Evolutionary conservation across 2,888 invertebrate species (phyloP).

Genomic region (Caenorhabditis imperialis): DNA sequence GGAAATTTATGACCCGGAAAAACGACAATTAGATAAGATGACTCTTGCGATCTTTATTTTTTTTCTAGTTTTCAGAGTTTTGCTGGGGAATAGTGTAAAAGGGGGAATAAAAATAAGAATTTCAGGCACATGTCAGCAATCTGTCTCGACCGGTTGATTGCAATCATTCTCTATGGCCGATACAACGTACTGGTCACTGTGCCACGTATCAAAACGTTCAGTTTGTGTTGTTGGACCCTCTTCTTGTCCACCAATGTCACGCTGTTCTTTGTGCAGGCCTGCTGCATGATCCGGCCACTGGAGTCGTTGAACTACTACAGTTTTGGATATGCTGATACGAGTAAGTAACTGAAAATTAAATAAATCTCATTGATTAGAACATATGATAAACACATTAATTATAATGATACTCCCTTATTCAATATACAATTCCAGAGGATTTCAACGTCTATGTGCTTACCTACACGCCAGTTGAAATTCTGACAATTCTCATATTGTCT

Average conservation of each 20-base stretch:
- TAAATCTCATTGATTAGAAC: too few relatives aligned
- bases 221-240: slow-evolving; percentile 70
- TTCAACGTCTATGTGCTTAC: slow-evolving; percentile 73
- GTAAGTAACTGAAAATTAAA: too few relatives aligned
- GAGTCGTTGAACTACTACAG: slow-evolving; percentile 73
- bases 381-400: too few relatives aligned
- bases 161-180: slow-evolving; percentile 74
- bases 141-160: slow-evolving; percentile 76
- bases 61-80: too few relatives aligned
- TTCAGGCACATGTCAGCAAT: slow-evolving; percentile 77
- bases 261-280: slow-evolving; percentile 70
- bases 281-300: slow-evolving; percentile 76
- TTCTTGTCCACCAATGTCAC: slow-evolving; percentile 70
- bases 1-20: slow-evolving; percentile 26
- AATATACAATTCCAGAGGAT: slow-evolving; percentile 45
- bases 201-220: slow-evolving; percentile 62
- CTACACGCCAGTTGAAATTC: slow-evolving; percentile 76
- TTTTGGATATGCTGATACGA: slow-evolving; percentile 70
- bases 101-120: slow-evolving; percentile 5
- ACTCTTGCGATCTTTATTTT: too few relatives aligned
- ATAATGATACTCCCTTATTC: too few relatives aligned
- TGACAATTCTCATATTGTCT: slow-evolving; percentile 72
- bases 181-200: slow-evolving; percentile 74
- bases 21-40: too few relatives aligned
- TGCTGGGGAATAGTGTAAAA: too few relatives aligned